phyloP scores from a whole-genome alignment of 2,888 invertebrate genomes.

The Chloromyia formosa region DNA sequence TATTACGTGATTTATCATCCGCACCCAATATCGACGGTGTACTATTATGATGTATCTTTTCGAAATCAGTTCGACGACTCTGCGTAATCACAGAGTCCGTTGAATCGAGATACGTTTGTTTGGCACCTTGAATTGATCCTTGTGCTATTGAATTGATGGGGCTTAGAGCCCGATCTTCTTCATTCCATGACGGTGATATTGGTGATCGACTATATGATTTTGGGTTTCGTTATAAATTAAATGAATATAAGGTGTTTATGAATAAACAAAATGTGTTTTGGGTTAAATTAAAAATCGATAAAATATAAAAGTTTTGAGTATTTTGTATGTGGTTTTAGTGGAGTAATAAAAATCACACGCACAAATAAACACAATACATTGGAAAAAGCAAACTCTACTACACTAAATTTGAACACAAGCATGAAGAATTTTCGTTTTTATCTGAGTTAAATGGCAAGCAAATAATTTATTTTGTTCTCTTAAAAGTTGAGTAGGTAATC shows the following conservation, averaged over 20 bases:
- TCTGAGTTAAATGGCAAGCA: not conserved
- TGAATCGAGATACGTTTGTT: constrained; percentile 45
- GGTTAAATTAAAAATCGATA: not conserved
- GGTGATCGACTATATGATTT: constrained; percentile 59
- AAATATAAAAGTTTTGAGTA: not conserved
- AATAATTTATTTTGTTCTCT: not conserved
- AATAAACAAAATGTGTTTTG: constrained; percentile 4
- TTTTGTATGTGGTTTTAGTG: constrained; percentile 7
- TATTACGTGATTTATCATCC: constrained; percentile 28
- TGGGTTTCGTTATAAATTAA: not conserved
- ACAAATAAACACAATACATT: constrained; percentile 4
- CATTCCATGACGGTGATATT: constrained; percentile 63
- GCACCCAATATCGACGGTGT: constrained; percentile 12
- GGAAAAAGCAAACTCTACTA: constrained; percentile 12
- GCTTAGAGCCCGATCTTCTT: constrained; percentile 61
- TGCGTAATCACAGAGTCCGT: constrained; percentile 50
- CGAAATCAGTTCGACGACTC: constrained; percentile 53
- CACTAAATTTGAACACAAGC: not conserved
- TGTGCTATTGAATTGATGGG: constrained; percentile 56
- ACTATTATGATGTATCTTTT: constrained; percentile 41
- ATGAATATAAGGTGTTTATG: not conserved
- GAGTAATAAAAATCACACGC: constrained; percentile 15
- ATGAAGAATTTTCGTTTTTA: not conserved
- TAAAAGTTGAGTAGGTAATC: too few species aligned
- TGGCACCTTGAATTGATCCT: constrained; percentile 45